Evolutionary conservation across 2,113 vertebrate species (phyloP).

Genomic region (Trinectes maculatus): DNA sequence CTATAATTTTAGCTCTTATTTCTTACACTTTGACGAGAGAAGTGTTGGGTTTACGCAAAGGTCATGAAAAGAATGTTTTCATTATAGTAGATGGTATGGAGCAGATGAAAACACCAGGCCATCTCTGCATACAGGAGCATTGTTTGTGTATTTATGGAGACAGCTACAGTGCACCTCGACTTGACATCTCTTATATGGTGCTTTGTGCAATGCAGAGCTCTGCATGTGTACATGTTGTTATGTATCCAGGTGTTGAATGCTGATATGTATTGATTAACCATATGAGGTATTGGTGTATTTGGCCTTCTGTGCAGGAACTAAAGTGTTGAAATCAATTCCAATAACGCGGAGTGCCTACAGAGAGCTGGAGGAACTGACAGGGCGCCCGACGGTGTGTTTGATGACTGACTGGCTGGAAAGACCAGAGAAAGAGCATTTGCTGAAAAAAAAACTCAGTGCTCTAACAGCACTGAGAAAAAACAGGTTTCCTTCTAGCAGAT

Average conservation of each 20-base stretch:
- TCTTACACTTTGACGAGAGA: no score
- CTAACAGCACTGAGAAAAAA: no score
- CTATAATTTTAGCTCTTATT: not conserved
- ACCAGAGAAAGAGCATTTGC: not conserved
- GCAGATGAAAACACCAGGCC: not conserved
- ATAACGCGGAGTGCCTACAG: slow-evolving; percentile 27
- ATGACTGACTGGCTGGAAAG: not conserved
- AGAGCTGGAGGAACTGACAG: not conserved
- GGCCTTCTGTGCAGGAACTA: not conserved
- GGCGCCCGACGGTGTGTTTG: not conserved
- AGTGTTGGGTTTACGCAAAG: no score
- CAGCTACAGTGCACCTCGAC: not conserved
- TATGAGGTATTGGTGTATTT: slow-evolving; percentile 3
- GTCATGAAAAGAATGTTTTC: not conserved
- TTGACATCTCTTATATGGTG: not conserved
- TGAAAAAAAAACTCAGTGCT: not conserved
- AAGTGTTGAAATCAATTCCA: slow-evolving; percentile 32
- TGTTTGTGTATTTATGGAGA: not conserved
- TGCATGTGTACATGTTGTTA: slow-evolving; percentile 4
- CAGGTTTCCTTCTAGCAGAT: no score
- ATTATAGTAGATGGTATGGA: not conserved
- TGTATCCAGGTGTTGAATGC: slow-evolving; percentile 18
- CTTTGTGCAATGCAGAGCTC: slow-evolving; percentile 3
- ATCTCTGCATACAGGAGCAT: not conserved
- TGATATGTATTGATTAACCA: slow-evolving; percentile 29